Conservation (phyloP, 2,888 invertebrate genomes). For the Clepsis dumicolana region DNA sequence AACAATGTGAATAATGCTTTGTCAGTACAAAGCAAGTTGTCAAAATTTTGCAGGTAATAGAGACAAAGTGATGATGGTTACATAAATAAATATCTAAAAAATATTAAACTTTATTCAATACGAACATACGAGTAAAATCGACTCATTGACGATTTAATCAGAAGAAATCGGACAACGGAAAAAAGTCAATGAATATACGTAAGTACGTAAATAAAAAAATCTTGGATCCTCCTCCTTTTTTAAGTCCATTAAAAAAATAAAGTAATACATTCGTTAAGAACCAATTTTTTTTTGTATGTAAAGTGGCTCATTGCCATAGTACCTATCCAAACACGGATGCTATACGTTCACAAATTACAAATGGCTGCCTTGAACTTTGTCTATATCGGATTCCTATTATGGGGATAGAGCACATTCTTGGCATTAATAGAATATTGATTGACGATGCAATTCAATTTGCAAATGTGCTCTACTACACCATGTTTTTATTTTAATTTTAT, state of each 20-base stretch:
- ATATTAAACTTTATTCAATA: too few relatives aligned
- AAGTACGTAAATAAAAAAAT: too few relatives aligned
- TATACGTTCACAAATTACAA: conserved; percentile 12
- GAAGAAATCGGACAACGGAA: too few relatives aligned
- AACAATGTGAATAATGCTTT: not conserved
- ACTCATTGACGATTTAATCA: too few relatives aligned
- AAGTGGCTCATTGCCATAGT: conserved; percentile 18
- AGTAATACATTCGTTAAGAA: too few relatives aligned
- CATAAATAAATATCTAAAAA: too few relatives aligned
- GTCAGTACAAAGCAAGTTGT: not conserved
- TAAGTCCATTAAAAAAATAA: too few relatives aligned
- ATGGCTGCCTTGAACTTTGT: conserved; percentile 29
- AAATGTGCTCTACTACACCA: not conserved
- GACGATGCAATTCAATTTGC: not conserved
- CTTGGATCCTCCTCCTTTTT: not conserved
- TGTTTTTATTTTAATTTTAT: not conserved
- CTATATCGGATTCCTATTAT: conserved; percentile 18
- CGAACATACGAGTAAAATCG: too few relatives aligned
- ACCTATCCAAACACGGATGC: conserved; percentile 25
- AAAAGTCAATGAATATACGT: too few relatives aligned
- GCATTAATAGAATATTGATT: conserved; percentile 5
- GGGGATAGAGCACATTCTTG: conserved; percentile 11
- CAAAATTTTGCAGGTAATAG: not conserved
- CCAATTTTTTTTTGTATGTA: not conserved
- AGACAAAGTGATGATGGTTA: too few relatives aligned